phyloP scores from a whole-genome alignment of 2,113 vertebrate species.

The Alces alces region DNA sequence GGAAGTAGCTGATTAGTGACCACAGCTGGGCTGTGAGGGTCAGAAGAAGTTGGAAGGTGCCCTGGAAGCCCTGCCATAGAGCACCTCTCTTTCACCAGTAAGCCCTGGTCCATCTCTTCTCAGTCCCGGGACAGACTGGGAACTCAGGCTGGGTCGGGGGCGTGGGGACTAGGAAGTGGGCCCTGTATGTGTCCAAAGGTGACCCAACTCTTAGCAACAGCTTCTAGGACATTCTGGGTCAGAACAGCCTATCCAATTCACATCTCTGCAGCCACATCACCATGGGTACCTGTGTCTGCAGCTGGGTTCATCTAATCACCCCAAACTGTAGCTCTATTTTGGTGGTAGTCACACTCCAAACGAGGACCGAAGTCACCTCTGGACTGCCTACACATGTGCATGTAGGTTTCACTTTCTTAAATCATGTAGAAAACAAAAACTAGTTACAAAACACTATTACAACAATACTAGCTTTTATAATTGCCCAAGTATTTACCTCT shows the following conservation, averaged over 20 bases:
- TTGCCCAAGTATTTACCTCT: neutral
- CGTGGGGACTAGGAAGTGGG: neutral
- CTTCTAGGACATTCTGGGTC: neutral
- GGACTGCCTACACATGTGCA: neutral
- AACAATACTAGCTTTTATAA: neutral
- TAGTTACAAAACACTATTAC: neutral
- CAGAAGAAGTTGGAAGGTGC: neutral
- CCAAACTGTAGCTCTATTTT: neutral
- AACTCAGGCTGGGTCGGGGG: rapidly evolving
- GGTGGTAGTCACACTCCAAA: neutral
- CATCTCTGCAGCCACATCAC: neutral
- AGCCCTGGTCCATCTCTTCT: neutral
- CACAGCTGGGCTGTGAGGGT: neutral
- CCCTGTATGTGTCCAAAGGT: neutral
- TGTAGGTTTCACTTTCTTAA: neutral
- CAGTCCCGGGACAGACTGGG: neutral
- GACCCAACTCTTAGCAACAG: neutral
- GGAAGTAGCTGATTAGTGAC: neutral
- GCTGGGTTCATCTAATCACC: neutral
- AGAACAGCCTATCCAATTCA: neutral
- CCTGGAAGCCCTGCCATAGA: neutral
- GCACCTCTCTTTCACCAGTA: neutral
- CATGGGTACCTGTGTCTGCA: neutral
- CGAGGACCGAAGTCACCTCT: neutral
- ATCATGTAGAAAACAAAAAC: neutral